Percentiles rank a stretch among this genome's conserved stretches.
Evolutionary conservation across 2,797 vertebrate genomes (phyloP).

Genomic region (Schizopygopsis malacanthus): DNA sequence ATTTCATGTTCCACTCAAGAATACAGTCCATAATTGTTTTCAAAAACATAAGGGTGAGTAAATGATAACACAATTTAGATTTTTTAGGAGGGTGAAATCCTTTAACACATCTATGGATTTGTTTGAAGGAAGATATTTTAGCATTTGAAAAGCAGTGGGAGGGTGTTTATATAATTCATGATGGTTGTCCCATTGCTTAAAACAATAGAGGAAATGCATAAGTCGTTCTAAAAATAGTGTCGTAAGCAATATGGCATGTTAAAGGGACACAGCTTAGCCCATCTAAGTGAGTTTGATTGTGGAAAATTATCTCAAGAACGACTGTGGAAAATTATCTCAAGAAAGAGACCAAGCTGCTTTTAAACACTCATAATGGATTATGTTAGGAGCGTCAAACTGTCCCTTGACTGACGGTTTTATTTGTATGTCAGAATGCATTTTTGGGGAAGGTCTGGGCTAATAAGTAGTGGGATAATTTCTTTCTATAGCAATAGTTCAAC

Average conservation of each 20-base stretch:
- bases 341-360: conserved; percentile 32
- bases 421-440: conserved; percentile 56
- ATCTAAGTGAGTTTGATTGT: conserved; percentile 31
- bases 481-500: conserved; percentile 20
- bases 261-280: conserved; percentile 28
- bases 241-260: conserved; percentile 10
- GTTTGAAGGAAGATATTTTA: conserved; percentile 18
- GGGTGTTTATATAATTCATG: conserved; percentile 54
- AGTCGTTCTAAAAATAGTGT: conserved; percentile 36
- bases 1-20: neutral
- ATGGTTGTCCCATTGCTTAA: conserved; percentile 46
- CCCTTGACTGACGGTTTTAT: conserved; percentile 48
- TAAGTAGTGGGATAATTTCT: conserved; percentile 26
- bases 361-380: conserved; percentile 39
- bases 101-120: neutral
- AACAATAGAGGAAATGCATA: conserved; percentile 36
- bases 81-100: neutral
- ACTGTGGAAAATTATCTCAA: conserved; percentile 33
- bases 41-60: neutral
- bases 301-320: neutral
- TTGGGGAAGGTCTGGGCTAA: conserved; percentile 36
- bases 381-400: conserved; percentile 1
- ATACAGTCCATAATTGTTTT: neutral
- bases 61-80: neutral
- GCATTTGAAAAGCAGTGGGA: conserved; percentile 46